phyloP scores from a whole-genome alignment of 2,113 vertebrate species.

The Petroica traversi region DNA sequence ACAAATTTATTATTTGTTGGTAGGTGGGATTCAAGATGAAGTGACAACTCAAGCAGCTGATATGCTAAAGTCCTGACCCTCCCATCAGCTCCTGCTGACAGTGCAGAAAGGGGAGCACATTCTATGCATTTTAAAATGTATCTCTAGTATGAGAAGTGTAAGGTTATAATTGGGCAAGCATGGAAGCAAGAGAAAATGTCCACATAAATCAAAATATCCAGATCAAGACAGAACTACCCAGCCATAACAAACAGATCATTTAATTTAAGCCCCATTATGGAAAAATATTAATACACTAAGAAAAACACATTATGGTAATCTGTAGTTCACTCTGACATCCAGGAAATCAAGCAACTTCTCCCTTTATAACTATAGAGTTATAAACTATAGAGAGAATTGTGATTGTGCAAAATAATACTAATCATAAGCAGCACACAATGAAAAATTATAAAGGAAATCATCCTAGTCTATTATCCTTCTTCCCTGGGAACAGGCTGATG shows the following conservation, averaged over 20 bases:
- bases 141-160: not conserved
- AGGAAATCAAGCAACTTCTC: not conserved
- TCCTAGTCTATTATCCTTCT: not conserved
- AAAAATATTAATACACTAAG: not conserved
- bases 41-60: not conserved
- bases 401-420: not conserved
- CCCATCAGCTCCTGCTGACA: not conserved
- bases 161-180: not conserved
- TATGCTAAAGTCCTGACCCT: not conserved
- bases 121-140: not conserved
- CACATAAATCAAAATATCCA: not conserved
- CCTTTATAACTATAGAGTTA: not conserved
- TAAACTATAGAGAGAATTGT: not conserved
- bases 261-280: not conserved
- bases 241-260: not conserved
- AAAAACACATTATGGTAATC: not conserved
- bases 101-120: accelerated
- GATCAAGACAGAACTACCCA: not conserved
- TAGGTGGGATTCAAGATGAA: not conserved
- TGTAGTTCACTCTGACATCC: not conserved
- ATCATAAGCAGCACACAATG: not conserved
- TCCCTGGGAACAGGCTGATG: not conserved
- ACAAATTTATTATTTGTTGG: not conserved
- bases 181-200: not conserved
- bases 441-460: not conserved